Evolutionary conservation across 2,888 invertebrate species (phyloP).

Genomic region (Geotrupes spiniger): DNA sequence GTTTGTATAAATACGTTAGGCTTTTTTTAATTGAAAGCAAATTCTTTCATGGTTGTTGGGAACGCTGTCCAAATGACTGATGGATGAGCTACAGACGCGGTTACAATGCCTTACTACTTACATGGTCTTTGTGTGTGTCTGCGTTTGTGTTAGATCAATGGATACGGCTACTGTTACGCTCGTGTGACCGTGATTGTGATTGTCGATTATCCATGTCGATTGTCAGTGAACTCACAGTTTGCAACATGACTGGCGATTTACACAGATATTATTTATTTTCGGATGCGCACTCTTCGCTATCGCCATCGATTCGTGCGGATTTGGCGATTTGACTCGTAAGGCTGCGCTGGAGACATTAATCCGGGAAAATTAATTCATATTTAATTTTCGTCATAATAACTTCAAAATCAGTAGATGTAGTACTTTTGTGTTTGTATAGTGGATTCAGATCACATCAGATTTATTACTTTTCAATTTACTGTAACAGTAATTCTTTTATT

Average conservation of each 20-base stretch:
- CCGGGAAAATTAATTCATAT: too few species aligned
- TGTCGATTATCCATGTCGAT: slow-evolving; percentile 25
- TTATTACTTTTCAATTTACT: too few species aligned
- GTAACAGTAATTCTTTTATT: too few species aligned
- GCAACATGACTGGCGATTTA: slow-evolving; percentile 20
- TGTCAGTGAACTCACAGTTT: slow-evolving; percentile 20
- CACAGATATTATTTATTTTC: neutral
- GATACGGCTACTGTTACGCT: slow-evolving; percentile 28
- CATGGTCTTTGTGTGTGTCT: slow-evolving; percentile 40
- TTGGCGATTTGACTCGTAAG: too few species aligned
- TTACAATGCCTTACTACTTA: slow-evolving; percentile 42
- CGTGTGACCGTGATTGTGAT: slow-evolving; percentile 26
- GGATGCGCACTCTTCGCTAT: neutral
- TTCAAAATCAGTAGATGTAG: too few species aligned
- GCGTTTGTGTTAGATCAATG: slow-evolving; percentile 38
- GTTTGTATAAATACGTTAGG: slow-evolving; percentile 18
- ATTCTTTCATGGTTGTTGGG: slow-evolving; percentile 43
- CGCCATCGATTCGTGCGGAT: too few species aligned
- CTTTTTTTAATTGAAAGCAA: slow-evolving; percentile 40
- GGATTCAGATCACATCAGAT: too few species aligned
- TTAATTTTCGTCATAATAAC: too few species aligned
- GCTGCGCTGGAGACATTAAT: too few species aligned
- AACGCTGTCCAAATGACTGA: slow-evolving; percentile 42
- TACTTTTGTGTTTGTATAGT: too few species aligned
- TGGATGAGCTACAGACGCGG: slow-evolving; percentile 40